Percentiles rank a stretch among this genome's conserved stretches.
phyloP scores from a whole-genome alignment of 2,888 invertebrate genomes.

The Aphidoletes aphidimyza region DNA sequence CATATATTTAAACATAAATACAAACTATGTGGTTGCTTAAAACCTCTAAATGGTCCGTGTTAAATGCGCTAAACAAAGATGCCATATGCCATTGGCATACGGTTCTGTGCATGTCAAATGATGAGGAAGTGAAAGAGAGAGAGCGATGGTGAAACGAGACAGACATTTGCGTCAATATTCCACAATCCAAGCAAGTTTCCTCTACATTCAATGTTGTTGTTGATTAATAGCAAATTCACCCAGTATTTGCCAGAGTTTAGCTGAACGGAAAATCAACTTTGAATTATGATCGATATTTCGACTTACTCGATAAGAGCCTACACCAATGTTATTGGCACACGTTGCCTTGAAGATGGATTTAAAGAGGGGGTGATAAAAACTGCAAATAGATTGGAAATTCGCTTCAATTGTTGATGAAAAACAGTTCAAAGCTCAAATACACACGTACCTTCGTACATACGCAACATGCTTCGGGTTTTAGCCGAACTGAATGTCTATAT shows the following conservation, averaged over 20 bases:
- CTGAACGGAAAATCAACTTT: conserved; percentile 27
- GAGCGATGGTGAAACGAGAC: neutral
- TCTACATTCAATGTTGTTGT: neutral
- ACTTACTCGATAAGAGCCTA: conserved; percentile 2
- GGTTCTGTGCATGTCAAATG: neutral
- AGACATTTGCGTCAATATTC: conserved; percentile 5
- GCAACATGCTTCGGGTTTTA: neutral
- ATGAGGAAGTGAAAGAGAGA: neutral
- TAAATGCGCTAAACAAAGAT: conserved; percentile 33
- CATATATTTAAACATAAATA: conserved; percentile 38
- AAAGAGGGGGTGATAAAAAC: neutral
- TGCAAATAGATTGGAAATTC: conserved; percentile 31
- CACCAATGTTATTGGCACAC: neutral
- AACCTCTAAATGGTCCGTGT: conserved; percentile 40
- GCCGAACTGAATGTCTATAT: neutral
- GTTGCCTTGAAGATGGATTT: neutral
- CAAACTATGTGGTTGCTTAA: conserved; percentile 38
- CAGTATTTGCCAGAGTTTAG: neutral
- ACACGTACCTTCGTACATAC: neutral
- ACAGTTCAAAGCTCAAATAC: neutral
- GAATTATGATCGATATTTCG: conserved; percentile 34
- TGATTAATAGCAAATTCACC: conserved; percentile 21
- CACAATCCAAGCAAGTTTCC: conserved; percentile 8
- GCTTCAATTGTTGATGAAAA: conserved; percentile 36
- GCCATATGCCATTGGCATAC: neutral